Conservation (phyloP, 2,888 invertebrate genomes). For the Xestobium rufovillosum region DNA sequence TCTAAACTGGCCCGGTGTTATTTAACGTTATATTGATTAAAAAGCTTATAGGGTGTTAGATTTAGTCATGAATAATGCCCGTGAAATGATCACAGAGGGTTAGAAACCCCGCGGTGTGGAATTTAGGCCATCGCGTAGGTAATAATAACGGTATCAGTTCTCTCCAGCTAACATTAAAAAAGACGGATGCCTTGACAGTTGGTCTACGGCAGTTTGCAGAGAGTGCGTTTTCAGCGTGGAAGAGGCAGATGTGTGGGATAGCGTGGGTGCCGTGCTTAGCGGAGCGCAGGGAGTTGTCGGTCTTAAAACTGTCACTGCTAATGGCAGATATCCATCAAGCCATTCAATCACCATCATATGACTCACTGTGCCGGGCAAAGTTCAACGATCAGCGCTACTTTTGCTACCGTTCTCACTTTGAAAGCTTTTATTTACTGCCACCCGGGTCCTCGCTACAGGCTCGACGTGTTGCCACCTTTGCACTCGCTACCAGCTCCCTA, state of each 20-base stretch:
- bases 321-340: slow-evolving; percentile 46
- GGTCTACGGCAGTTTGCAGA: slow-evolving; percentile 25
- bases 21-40: no score
- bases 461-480: slow-evolving; percentile 3
- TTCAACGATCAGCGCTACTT: slow-evolving; percentile 28
- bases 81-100: no score
- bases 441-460: background rate
- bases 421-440: background rate
- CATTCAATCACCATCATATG: slow-evolving; percentile 44
- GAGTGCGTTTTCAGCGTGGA: slow-evolving; percentile 24
- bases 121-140: no score
- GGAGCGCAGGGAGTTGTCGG: slow-evolving; percentile 29
- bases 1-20: no score
- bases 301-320: slow-evolving; percentile 45
- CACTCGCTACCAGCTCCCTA: no score
- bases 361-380: slow-evolving; percentile 30
- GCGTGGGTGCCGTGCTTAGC: slow-evolving; percentile 20
- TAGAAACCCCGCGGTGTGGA: no score
- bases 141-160: slow-evolving; percentile 21
- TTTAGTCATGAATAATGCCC: no score
- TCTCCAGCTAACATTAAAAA: slow-evolving; percentile 33
- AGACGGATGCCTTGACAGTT: slow-evolving; percentile 38
- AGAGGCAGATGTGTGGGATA: slow-evolving; percentile 30
- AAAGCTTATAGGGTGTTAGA: no score
- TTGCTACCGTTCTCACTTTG: background rate